Conservation (phyloP, 2,888 invertebrate genomes). For the Gortyna flavago region DNA sequence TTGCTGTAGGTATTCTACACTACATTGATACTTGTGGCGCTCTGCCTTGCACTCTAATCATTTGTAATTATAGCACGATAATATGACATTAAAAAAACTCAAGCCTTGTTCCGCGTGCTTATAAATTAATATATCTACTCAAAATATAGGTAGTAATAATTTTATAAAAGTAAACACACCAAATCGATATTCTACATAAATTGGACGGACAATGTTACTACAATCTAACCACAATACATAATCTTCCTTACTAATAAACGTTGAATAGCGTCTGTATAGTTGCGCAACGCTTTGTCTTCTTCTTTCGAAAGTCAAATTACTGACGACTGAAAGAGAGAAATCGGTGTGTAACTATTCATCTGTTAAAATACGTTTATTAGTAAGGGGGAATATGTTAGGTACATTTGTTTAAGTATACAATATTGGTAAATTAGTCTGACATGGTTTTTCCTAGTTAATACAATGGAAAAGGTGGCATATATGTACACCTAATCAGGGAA, state of each 20-base stretch:
- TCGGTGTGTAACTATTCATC: too few relatives aligned
- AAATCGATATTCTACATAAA: slow-evolving; percentile 5
- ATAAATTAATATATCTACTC: neutral
- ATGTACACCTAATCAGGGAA: neutral
- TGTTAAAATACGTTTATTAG: too few relatives aligned
- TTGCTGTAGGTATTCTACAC: neutral
- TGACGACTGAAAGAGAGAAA: too few relatives aligned
- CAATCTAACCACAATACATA: neutral
- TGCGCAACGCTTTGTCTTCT: too few relatives aligned
- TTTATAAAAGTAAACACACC: slow-evolving; percentile 3
- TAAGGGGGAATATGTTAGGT: too few relatives aligned
- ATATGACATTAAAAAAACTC: neutral
- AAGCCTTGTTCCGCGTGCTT: neutral
- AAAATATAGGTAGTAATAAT: neutral
- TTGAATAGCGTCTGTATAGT: too few relatives aligned
- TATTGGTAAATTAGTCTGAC: neutral
- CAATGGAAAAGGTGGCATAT: neutral
- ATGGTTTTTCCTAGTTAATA: neutral
- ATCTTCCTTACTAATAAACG: too few relatives aligned
- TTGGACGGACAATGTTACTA: slow-evolving; percentile 2
- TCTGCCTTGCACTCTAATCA: neutral
- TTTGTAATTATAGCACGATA: neutral
- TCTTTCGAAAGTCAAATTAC: too few relatives aligned
- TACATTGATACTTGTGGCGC: too few relatives aligned
- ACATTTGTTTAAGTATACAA: neutral